Percentiles rank a stretch among this genome's conserved stretches.
These are phyloP conservation scores for Gasterosteus aculeatus DNA, from an alignment of 2,113 vertebrate genomes.

Conservation along the genomic window DNA sequence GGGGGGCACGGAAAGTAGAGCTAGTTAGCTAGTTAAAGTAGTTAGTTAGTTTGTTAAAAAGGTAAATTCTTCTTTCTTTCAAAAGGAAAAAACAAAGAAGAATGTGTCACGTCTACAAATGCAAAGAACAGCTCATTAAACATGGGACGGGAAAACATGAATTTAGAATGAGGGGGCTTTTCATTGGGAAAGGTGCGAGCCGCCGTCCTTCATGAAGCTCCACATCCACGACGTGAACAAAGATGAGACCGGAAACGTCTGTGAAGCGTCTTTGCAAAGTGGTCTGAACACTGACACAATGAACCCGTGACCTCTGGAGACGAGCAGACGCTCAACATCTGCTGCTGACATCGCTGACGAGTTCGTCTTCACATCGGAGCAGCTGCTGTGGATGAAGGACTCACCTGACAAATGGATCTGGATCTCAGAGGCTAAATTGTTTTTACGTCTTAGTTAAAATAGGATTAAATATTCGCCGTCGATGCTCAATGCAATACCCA, in stretches of 20 bases:
- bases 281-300: slow-evolving; percentile 8
- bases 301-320: slow-evolving; percentile 16
- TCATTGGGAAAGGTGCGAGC: not conserved
- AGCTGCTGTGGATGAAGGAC: not conserved
- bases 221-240: slow-evolving; percentile 1
- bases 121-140: not conserved
- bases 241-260: slow-evolving; percentile 5
- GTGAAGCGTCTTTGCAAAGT: slow-evolving; percentile 4
- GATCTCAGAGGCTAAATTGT: not conserved
- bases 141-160: not conserved
- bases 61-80: not conserved
- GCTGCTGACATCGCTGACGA: not conserved
- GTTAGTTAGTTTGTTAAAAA: not conserved
- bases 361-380: slow-evolving; percentile 14
- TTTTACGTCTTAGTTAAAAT: not conserved
- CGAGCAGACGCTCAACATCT: not conserved
- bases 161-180: not conserved
- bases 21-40: too few species aligned
- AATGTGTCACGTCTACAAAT: not conserved
- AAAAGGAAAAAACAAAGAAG: too few species aligned
- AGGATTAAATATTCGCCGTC: not conserved
- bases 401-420: not conserved
- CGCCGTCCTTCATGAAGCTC: slow-evolving; percentile 10
- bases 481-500: not conserved
- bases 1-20: slow-evolving; percentile 29